phyloP scores from a whole-genome alignment of 2,888 invertebrate genomes.

The Drosophila paramelanica region DNA sequence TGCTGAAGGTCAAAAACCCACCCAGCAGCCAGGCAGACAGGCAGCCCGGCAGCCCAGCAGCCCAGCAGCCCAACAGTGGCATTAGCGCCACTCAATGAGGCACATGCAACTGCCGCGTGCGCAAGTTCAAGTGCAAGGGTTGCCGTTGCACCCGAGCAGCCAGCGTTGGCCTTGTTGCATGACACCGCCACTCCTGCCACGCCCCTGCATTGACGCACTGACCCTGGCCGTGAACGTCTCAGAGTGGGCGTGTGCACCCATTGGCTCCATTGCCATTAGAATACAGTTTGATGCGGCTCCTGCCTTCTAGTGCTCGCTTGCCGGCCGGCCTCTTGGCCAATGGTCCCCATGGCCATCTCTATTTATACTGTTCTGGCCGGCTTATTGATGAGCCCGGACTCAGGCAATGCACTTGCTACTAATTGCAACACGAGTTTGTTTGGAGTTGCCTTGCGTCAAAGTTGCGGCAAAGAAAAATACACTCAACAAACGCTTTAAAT shows the following conservation, averaged over 20 bases:
- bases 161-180: conserved; percentile 43
- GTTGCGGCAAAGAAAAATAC: neutral
- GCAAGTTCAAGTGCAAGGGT: conserved; percentile 83
- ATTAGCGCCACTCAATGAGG: conserved; percentile 21
- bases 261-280: conserved; percentile 18
- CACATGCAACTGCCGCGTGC: conserved; percentile 77
- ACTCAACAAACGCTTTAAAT: neutral
- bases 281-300: conserved; percentile 8
- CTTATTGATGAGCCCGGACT: conserved; percentile 22
- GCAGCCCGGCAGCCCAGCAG: neutral
- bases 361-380: conserved; percentile 35
- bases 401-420: conserved; percentile 43
- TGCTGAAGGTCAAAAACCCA: conserved; percentile 71
- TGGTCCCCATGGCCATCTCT: conserved; percentile 22
- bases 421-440: conserved; percentile 46
- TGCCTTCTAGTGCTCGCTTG: conserved; percentile 4
- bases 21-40: conserved; percentile 15
- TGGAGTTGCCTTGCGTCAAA: conserved; percentile 26
- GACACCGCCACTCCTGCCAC: conserved; percentile 14
- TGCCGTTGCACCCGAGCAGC: conserved; percentile 52
- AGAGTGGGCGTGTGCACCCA: conserved; percentile 21
- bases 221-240: conserved; percentile 48
- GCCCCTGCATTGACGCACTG: conserved; percentile 50
- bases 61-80: conserved; percentile 6
- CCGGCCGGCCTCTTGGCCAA: conserved; percentile 5